These are phyloP conservation scores for Byasa hedistus DNA, from an alignment of 2,888 invertebrate species.

Conservation along the genomic window DNA sequence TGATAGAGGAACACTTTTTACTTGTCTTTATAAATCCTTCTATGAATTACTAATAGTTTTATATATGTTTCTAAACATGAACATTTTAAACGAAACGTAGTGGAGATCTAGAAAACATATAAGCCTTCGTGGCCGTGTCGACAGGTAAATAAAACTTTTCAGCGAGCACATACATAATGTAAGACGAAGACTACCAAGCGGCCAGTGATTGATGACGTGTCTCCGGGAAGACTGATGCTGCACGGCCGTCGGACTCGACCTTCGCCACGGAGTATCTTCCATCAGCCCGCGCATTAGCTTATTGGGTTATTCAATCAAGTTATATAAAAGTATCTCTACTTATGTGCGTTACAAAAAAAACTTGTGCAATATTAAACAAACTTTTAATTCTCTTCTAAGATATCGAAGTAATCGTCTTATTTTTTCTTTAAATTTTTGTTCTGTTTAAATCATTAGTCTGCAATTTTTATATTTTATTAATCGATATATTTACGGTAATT, in stretches of 20 bases:
- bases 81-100: neutral
- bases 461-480: no score
- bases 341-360: neutral
- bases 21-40: no score
- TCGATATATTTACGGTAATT: no score
- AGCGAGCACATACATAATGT: slow-evolving; percentile 30
- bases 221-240: slow-evolving; percentile 48
- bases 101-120: slow-evolving; percentile 5
- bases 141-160: slow-evolving; percentile 29
- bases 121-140: neutral
- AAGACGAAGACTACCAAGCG: slow-evolving; percentile 18
- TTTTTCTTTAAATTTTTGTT: no score
- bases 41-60: no score
- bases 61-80: no score
- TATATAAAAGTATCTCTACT: slow-evolving; percentile 5
- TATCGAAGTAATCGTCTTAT: no score
- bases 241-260: slow-evolving; percentile 39
- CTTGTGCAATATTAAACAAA: no score
- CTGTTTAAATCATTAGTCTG: no score
- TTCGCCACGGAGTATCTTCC: slow-evolving; percentile 38
- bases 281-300: slow-evolving; percentile 45
- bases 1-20: no score
- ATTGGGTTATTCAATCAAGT: slow-evolving; percentile 36
- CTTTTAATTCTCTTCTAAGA: neutral
- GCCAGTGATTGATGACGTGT: slow-evolving; percentile 49